Conservation (phyloP, 1,140 invertebrate species). For the Zaprionus gabonicus region DNA sequence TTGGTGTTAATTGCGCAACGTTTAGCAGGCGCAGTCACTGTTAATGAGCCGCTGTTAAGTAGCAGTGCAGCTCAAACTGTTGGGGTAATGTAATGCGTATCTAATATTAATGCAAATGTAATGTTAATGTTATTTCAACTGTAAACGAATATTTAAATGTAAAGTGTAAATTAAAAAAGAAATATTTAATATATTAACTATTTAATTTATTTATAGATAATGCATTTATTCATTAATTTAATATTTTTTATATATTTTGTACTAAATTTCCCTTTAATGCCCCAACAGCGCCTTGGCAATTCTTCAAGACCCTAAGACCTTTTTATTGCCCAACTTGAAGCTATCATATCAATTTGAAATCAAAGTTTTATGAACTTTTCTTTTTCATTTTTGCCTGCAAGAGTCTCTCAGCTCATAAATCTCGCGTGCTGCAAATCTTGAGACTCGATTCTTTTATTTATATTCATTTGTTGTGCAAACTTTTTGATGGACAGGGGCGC, state of each 20-base stretch:
- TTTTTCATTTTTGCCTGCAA: slow-evolving; percentile 33
- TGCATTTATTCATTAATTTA: no score
- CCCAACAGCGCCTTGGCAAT: background rate
- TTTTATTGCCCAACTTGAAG: slow-evolving; percentile 3
- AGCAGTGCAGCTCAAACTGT: slow-evolving; percentile 19
- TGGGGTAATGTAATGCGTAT: background rate
- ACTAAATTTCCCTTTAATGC: background rate
- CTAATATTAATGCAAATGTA: background rate
- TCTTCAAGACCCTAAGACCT: background rate
- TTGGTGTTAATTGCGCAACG: slow-evolving; percentile 70
- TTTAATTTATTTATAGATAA: no score
- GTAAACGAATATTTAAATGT: background rate
- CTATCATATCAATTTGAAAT: slow-evolving; percentile 21
- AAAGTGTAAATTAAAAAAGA: background rate
- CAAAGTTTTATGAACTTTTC: slow-evolving; percentile 55
- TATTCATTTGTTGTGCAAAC: slow-evolving; percentile 57
- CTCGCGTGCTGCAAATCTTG: slow-evolving; percentile 72
- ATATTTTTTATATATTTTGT: no score
- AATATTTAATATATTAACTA: no score
- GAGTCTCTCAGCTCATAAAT: slow-evolving; percentile 66
- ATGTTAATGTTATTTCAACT: background rate
- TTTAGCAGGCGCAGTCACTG: slow-evolving; percentile 39
- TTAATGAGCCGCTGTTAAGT: slow-evolving; percentile 12
- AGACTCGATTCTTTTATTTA: slow-evolving; percentile 52
- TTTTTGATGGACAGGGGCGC: slow-evolving; percentile 28